Conservation (phyloP, 2,888 invertebrate species). For the Noctua janthina region DNA sequence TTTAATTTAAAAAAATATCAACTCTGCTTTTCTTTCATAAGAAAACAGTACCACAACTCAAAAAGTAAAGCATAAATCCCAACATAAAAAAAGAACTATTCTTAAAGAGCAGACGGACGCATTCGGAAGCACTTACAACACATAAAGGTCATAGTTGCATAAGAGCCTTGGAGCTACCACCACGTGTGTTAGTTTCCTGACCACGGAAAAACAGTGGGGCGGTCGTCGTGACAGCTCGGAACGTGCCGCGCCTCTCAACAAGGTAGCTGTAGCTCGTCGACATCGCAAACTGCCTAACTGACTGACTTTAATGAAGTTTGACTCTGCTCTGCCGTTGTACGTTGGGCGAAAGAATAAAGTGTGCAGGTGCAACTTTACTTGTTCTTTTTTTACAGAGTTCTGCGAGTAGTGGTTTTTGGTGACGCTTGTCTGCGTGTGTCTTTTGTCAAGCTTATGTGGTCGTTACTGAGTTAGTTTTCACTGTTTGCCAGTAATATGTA, state of each 20-base stretch:
- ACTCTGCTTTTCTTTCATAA: neutral
- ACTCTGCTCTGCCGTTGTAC: conserved; percentile 69
- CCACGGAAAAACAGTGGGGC: conserved; percentile 79
- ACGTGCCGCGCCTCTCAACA: conserved; percentile 81
- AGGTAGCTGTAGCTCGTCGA: conserved; percentile 65
- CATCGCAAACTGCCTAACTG: conserved; percentile 79
- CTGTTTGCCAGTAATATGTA: neutral
- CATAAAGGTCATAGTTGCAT: conserved; percentile 74
- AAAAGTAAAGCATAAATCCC: conserved; percentile 5
- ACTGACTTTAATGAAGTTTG: conserved; percentile 80
- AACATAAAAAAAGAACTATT: neutral
- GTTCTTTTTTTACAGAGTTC: conserved; percentile 1
- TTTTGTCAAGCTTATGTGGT: neutral
- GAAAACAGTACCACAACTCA: neutral
- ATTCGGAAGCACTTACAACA: conserved; percentile 48
- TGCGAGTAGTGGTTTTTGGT: conserved; percentile 2
- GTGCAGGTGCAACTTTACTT: conserved; percentile 12
- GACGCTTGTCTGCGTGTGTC: neutral
- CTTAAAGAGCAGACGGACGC: conserved; percentile 32
- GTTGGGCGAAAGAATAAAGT: conserved; percentile 25
- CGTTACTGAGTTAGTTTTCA: neutral
- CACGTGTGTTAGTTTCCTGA: conserved; percentile 79
- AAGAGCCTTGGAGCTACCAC: conserved; percentile 69
- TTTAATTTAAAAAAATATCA: conserved; percentile 3
- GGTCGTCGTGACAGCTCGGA: conserved; percentile 75